Percentiles rank a stretch among this genome's conserved stretches.
Evolutionary conservation across 2,797 vertebrate genomes (phyloP).

Genomic region (Chiropotes sagulatus): DNA sequence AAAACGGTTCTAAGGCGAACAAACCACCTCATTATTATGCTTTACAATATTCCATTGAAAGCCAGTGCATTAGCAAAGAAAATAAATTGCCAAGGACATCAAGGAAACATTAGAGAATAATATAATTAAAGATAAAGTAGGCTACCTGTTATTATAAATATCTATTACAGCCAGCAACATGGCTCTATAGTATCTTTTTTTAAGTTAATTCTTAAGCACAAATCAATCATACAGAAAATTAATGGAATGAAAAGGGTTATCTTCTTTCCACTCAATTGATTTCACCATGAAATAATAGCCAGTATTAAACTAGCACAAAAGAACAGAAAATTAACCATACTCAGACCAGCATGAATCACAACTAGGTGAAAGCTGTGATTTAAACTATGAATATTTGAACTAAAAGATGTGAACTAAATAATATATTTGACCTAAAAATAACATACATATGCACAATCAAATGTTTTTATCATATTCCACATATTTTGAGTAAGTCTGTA

Average conservation of each 20-base stretch:
- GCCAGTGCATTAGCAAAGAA: not conserved
- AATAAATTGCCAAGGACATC: not conserved
- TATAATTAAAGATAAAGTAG: not conserved
- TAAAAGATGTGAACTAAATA: not conserved
- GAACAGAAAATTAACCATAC: not conserved
- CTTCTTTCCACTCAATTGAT: not conserved
- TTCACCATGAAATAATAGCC: constrained; percentile 31
- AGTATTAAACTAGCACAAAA: not conserved
- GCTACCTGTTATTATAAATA: not conserved
- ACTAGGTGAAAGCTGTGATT: not conserved
- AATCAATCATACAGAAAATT: not conserved
- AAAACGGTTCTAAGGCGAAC: not conserved
- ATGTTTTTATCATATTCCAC: not conserved
- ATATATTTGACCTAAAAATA: not conserved
- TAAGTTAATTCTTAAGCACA: not conserved
- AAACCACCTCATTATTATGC: not conserved
- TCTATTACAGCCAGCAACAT: not conserved
- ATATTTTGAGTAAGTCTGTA: not conserved
- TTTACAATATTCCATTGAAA: not conserved
- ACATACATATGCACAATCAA: not conserved
- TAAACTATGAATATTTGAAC: not conserved
- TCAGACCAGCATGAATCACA: not conserved
- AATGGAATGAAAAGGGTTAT: not conserved
- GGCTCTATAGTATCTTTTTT: not conserved
- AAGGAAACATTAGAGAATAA: not conserved